phyloP scores from a whole-genome alignment of 2,113 vertebrate genomes.

The Macrotis lagotis region DNA sequence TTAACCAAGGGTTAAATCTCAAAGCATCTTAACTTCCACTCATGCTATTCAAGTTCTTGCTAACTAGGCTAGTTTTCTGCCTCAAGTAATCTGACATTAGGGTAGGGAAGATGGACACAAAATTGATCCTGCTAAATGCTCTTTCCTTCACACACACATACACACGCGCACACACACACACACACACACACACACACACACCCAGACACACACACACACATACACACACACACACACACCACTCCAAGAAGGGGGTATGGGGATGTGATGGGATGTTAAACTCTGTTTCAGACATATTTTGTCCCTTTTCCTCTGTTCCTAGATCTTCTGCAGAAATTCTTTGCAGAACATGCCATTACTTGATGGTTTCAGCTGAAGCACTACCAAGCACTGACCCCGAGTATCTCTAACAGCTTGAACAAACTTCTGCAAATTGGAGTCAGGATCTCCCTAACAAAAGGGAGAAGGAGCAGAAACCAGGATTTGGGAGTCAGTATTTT shows the following conservation, averaged over 20 bases:
- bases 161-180: neutral
- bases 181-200: too few species aligned
- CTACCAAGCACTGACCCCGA: neutral
- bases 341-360: neutral
- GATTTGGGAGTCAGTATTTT: neutral
- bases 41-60: neutral
- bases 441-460: neutral
- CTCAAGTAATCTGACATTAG: neutral
- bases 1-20: neutral
- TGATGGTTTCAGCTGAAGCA: neutral
- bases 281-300: neutral
- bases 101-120: too few species aligned
- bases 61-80: neutral
- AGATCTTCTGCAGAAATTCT: neutral
- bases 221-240: too few species aligned
- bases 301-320: neutral
- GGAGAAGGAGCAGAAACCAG: neutral
- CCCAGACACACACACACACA: neutral
- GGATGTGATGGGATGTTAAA: neutral
- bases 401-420: neutral
- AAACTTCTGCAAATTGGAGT: neutral
- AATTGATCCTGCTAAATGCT: neutral
- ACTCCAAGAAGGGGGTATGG: neutral
- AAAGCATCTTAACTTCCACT: neutral
- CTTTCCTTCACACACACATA: neutral